Base-by-base conservation (phyloP, 2,113 vertebrate species). In the Psephotus haematonotus region DNA sequence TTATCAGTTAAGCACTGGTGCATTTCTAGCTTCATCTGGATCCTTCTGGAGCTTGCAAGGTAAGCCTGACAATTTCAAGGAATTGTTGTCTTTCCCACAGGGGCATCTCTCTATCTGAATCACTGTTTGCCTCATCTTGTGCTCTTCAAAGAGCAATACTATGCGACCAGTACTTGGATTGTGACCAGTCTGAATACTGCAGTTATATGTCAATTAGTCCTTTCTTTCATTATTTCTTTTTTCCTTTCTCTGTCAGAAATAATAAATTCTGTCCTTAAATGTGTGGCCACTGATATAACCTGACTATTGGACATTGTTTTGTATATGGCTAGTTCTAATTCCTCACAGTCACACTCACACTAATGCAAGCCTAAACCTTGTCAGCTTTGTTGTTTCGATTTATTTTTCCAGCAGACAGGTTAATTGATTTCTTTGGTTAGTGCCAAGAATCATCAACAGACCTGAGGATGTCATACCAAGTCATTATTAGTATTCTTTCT, bases 1-100 rank as follows among this genome's bases (percentile, higher is more conserved):
- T 78, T 90, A 94, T 95, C 90, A 87, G 80, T 67, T 65, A 94
- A 88, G 44, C 37, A 62, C 22, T 77, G 53, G 46, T 75, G 60
- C 52, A 60, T 60, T 93, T 47, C 53, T 47, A 78, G 24, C 37
- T 94, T 92, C 37, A 75, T 86, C 76, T 84, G 60, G 94, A 84
- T 81, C 64, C 52, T 60, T 86, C 76, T 84, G 68, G 55, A 94
- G 18, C 43, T 88, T 88, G 46, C 27, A 83, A 90, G 46, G n/a
- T 60, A 90, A 90, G 44, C 33, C 60, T 81, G 79, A 92, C 29
- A 86, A 83, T 52, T 92, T 90, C 69, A 92, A 68, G 83, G 71
- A 93, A 93, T 71, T 93, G 35, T 41, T 93, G 71, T 17, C 33
- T 91, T 89, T 44, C 65, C 64, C 46, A 77, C 76, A 60, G 75